Conservation (phyloP, 1,140 invertebrate genomes). For the Ericerus pela region DNA sequence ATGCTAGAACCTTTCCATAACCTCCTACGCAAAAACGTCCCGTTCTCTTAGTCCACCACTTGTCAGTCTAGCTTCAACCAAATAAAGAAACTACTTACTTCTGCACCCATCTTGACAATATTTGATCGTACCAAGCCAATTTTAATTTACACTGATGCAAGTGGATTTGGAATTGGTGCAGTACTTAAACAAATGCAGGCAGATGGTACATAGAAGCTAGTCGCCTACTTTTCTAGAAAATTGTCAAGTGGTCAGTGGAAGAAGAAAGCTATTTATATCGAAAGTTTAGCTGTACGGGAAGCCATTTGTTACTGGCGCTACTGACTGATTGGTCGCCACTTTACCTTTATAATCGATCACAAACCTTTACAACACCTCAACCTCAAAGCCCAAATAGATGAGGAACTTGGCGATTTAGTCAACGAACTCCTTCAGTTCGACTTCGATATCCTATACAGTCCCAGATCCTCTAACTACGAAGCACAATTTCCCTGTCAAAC, state of each 20-base stretch:
- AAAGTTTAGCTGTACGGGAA: conserved; percentile 31
- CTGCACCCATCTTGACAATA: conserved; percentile 26
- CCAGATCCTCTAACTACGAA: no score
- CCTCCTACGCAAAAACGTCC: no score
- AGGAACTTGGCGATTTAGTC: no score
- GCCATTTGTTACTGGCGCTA: conserved; percentile 30
- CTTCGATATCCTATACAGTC: conserved; percentile 29
- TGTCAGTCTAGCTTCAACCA: conserved; percentile 27
- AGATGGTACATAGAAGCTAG: no score
- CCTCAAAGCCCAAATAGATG: no score
- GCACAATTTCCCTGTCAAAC: no score
- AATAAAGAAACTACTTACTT: conserved; percentile 29
- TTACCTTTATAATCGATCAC: no score
- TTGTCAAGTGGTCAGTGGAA: conserved; percentile 26
- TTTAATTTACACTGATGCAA: conserved; percentile 26
- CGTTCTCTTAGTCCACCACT: conserved; percentile 26
- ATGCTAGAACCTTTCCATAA: no score
- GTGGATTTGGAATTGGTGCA: conserved; percentile 29
- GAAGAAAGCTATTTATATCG: no score
- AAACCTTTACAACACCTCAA: no score
- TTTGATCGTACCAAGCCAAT: conserved; percentile 27
- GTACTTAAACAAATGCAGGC: conserved; percentile 29
- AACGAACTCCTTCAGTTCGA: no score
- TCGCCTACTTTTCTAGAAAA: conserved; percentile 26
- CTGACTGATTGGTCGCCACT: conserved; percentile 29